These are phyloP conservation scores for Loris lydekkerianus DNA, from an alignment of 2,797 vertebrate genomes.

Conservation along the genomic window DNA sequence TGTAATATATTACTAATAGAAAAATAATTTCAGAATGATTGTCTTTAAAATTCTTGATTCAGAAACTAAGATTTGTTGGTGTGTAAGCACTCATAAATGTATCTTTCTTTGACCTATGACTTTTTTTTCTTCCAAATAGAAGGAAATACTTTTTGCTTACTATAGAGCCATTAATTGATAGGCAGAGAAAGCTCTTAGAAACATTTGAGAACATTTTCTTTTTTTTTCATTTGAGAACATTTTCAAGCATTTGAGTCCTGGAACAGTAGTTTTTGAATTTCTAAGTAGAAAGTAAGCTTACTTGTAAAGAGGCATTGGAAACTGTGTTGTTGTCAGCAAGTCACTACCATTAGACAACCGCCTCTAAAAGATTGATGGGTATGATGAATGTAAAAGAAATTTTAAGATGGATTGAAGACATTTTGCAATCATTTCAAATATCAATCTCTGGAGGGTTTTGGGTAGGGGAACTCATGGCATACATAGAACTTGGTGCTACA, in stretches of 20 bases:
- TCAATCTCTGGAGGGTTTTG: too few species aligned
- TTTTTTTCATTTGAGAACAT: too few species aligned
- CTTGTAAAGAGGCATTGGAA: not conserved
- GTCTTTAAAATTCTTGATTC: conserved; percentile 12
- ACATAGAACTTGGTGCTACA: not conserved
- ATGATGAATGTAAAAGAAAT: not conserved
- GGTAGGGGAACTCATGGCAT: too few species aligned
- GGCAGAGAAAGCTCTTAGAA: not conserved
- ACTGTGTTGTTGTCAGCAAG: not conserved
- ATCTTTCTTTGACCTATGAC: not conserved
- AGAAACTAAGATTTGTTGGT: not conserved
- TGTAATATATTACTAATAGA: not conserved
- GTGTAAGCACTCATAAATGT: not conserved
- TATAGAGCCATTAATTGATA: not conserved
- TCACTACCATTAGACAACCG: not conserved
- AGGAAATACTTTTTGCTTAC: not conserved
- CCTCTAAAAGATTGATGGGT: not conserved
- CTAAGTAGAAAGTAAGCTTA: not conserved
- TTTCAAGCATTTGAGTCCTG: not conserved
- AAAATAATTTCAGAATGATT: conserved; percentile 44
- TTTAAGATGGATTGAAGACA: not conserved
- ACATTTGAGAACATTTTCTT: not conserved
- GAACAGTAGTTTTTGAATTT: not conserved
- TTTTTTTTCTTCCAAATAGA: not conserved
- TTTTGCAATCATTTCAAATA: not conserved